A percentile compares a stretch with the other conserved stretches of the same genome.
phyloP scores from a whole-genome alignment of 2,113 vertebrate genomes.

The Procavia capensis region DNA sequence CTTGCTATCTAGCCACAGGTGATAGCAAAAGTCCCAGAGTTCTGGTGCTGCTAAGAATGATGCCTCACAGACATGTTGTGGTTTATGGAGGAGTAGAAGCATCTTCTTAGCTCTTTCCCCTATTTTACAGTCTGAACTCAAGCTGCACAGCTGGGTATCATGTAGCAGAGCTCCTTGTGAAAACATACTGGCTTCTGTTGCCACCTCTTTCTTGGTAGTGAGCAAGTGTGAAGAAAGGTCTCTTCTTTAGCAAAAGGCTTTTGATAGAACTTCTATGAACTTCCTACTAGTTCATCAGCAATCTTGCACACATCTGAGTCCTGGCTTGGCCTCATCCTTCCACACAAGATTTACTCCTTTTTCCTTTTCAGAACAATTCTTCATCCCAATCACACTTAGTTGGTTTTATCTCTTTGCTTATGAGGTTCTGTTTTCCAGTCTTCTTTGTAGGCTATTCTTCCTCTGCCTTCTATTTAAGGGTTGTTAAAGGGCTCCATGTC shows the following conservation, averaged over 20 bases:
- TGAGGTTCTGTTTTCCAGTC: background rate
- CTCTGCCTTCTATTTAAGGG: background rate
- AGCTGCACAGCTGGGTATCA: background rate
- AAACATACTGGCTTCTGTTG: background rate
- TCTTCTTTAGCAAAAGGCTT: background rate
- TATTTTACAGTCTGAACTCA: slow-evolving; percentile 4
- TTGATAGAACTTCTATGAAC: background rate
- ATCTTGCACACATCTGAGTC: background rate
- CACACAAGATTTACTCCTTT: background rate
- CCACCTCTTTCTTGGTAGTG: background rate
- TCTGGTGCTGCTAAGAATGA: background rate
- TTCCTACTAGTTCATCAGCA: background rate
- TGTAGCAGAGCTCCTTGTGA: background rate
- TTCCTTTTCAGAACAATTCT: background rate
- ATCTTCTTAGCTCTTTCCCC: slow-evolving; percentile 10
- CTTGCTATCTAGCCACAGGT: background rate
- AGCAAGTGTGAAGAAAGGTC: background rate
- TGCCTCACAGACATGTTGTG: background rate
- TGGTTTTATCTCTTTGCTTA: background rate
- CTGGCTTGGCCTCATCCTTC: background rate
- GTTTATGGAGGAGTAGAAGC: background rate
- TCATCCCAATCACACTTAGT: background rate
- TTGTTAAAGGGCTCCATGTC: background rate
- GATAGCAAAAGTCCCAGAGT: background rate
- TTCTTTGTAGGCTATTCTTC: background rate